These are phyloP conservation scores for Promerops cafer DNA, from an alignment of 2,113 vertebrate genomes.

Conservation along the genomic window DNA sequence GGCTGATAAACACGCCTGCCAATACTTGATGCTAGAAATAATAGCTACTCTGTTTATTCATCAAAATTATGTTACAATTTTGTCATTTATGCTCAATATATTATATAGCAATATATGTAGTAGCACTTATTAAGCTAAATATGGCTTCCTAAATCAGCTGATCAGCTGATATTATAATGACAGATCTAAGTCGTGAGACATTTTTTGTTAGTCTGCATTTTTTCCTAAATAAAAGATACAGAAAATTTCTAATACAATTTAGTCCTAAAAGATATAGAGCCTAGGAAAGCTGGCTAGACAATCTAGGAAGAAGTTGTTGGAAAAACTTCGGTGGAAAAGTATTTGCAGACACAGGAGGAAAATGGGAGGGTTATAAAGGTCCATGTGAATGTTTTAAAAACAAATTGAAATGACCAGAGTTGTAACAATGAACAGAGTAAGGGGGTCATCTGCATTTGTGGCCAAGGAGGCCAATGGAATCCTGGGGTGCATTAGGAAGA, in stretches of 20 bases:
- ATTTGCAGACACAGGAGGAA: not conserved
- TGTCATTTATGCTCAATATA: not conserved
- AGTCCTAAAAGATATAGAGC: not conserved
- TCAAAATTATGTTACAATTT: not conserved
- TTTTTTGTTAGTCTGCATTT: not conserved
- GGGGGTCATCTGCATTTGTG: not conserved
- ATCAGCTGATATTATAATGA: not conserved
- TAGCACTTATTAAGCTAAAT: not conserved
- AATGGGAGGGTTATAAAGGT: not conserved
- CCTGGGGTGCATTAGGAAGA: not conserved
- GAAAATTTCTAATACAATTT: not conserved
- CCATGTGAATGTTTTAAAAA: not conserved
- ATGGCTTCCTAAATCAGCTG: not conserved
- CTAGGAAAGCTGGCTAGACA: not conserved
- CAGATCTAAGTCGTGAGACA: not conserved
- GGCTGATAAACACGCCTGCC: not conserved
- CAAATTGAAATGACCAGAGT: not conserved
- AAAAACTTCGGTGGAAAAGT: not conserved
- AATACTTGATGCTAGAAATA: not conserved
- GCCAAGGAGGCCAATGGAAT: not conserved
- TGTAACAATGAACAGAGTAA: not conserved
- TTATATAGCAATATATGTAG: not conserved
- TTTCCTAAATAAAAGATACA: not conserved
- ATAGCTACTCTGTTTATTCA: not conserved
- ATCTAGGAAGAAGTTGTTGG: not conserved